These are phyloP conservation scores for Agonopterix subpropinquella DNA, from an alignment of 2,888 invertebrate species.

Conservation along the genomic window DNA sequence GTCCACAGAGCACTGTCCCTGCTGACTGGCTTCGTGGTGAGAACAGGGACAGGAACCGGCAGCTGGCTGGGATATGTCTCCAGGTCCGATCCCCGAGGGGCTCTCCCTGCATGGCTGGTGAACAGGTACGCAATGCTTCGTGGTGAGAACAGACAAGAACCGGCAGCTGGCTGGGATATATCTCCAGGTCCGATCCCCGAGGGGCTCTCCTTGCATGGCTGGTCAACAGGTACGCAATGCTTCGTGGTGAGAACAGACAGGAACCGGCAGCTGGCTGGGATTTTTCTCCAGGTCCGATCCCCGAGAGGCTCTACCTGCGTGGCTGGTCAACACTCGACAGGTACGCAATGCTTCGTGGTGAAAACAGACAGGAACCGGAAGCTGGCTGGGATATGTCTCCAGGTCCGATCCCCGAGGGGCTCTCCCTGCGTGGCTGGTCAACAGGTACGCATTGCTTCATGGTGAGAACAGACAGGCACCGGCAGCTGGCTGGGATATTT, in stretches of 20 bases:
- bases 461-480: constrained; percentile 72
- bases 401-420: constrained; percentile 93
- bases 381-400: constrained; percentile 90
- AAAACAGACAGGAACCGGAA: constrained; percentile 76
- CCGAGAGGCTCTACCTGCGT: constrained; percentile 89
- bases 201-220: constrained; percentile 92
- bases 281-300: constrained; percentile 95
- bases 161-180: constrained; percentile 89
- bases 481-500: constrained; percentile 91
- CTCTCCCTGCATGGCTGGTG: constrained; percentile 91
- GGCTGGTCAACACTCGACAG: constrained; percentile 94
- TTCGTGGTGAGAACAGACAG: constrained; percentile 78
- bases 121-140: constrained; percentile 79
- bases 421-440: constrained; percentile 92
- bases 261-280: constrained; percentile 84
- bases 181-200: constrained; percentile 92
- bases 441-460: constrained; percentile 78
- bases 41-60: constrained; percentile 72
- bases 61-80: constrained; percentile 92
- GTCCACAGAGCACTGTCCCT: constrained; percentile 74
- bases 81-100: constrained; percentile 92
- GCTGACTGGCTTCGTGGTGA: constrained; percentile 81
- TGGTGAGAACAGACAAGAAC: constrained; percentile 75
- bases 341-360: constrained; percentile 78
- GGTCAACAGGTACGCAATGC: constrained; percentile 80